Conservation (phyloP, 64 coral and sea anemone species). For the Montipora capricornis region DNA sequence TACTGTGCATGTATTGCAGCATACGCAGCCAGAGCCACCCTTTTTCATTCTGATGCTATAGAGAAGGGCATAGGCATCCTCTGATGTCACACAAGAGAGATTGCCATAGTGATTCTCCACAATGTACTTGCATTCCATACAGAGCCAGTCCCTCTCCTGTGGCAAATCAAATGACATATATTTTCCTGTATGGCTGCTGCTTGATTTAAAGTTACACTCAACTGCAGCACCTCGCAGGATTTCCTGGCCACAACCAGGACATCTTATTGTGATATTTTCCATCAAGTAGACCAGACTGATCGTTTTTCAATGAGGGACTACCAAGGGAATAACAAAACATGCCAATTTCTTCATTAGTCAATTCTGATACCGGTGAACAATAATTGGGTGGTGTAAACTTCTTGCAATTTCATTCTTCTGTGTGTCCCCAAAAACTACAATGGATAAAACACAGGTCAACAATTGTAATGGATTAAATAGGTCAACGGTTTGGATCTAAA, state of each 20-base stretch:
- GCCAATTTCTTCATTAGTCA: not conserved
- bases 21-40: not conserved
- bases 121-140: slow-evolving; percentile 98
- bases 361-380: not conserved
- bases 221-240: slow-evolving; percentile 86
- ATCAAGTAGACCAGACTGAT: not conserved
- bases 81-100: slow-evolving; percentile 75
- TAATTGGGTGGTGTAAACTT: no score
- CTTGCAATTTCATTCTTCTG: not conserved
- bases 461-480: no score
- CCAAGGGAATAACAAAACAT: not conserved
- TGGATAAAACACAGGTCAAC: no score
- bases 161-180: slow-evolving; percentile 67
- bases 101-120: slow-evolving; percentile 93
- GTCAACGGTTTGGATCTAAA: no score
- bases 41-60: slow-evolving; percentile 81
- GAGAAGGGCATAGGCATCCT: slow-evolving; percentile 87
- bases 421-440: no score
- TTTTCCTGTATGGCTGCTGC: slow-evolving; percentile 24
- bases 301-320: not conserved
- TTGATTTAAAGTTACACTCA: slow-evolving; percentile 85
- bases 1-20: slow-evolving; percentile 50
- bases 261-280: slow-evolving; percentile 69
- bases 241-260: slow-evolving; percentile 88
- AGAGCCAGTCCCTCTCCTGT: slow-evolving; percentile 77